Percentiles rank a stretch among this genome's conserved stretches.
Conservation (phyloP, 1,140 invertebrate species). For the Bombus huntii region DNA sequence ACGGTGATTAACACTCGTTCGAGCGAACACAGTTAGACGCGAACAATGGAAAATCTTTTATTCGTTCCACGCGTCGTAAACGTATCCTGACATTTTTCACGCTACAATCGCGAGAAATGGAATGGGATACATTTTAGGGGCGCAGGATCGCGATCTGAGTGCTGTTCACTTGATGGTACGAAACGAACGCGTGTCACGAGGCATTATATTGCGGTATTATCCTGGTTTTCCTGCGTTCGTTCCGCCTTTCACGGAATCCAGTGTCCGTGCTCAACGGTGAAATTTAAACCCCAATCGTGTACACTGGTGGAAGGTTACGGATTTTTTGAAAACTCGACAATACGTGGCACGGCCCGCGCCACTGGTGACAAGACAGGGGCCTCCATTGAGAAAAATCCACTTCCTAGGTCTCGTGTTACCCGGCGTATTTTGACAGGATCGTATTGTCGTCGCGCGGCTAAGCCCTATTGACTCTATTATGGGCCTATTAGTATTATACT, state of each 20-base stretch:
- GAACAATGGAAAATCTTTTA: neutral
- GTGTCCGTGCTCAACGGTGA: conserved; percentile 62
- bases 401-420: conserved; percentile 82
- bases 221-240: conserved; percentile 45
- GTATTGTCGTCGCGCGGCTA: conserved; percentile 80
- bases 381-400: conserved; percentile 81
- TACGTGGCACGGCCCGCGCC: conserved; percentile 50
- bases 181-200: conserved; percentile 66
- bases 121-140: neutral
- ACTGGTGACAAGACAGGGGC: conserved; percentile 55
- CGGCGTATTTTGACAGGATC: conserved; percentile 82
- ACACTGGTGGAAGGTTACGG: conserved; percentile 70
- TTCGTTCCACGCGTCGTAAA: neutral
- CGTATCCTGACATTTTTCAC: neutral
- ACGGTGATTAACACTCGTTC: neutral
- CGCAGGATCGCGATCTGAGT: neutral
- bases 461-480: conserved; percentile 83
- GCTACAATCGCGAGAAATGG: neutral
- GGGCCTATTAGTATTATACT: conserved; percentile 83
- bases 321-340: conserved; percentile 78
- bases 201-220: conserved; percentile 46
- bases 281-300: conserved; percentile 78
- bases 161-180: conserved; percentile 70
- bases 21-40: neutral
- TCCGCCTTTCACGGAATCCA: conserved; percentile 46